phyloP scores from a whole-genome alignment of 2,797 vertebrate species.

The Sparus aurata region DNA sequence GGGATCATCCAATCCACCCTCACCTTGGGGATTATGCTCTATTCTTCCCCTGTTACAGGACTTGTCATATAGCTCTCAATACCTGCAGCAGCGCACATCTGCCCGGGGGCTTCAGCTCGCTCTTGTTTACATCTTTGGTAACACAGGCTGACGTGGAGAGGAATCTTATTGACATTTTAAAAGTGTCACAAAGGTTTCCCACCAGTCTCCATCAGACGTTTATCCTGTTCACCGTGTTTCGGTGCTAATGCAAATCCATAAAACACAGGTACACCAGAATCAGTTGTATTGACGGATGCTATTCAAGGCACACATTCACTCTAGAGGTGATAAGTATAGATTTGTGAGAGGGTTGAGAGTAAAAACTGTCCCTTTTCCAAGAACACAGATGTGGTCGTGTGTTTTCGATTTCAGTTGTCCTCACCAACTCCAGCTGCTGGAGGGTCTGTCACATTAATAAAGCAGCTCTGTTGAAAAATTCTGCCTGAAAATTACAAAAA shows the following conservation, averaged over 20 bases:
- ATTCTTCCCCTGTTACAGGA: conserved; percentile 51
- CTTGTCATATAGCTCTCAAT: conserved; percentile 45
- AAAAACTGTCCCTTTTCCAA: conserved; percentile 31
- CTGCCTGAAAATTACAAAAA: conserved; percentile 20
- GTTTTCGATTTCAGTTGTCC: conserved; percentile 27
- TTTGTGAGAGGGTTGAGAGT: conserved; percentile 22
- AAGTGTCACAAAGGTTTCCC: conserved; percentile 13
- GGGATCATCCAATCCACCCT: conserved; percentile 70
- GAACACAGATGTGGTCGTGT: conserved; percentile 12
- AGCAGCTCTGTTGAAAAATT: conserved; percentile 35
- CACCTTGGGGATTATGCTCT: conserved; percentile 72
- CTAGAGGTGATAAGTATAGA: conserved; percentile 43
- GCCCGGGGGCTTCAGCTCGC: conserved; percentile 5
- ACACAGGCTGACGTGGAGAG: conserved; percentile 16
- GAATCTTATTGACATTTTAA: conserved; percentile 1
- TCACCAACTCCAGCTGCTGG: conserved; percentile 42
- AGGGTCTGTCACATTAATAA: conserved; percentile 66
- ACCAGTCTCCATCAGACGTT: background rate
- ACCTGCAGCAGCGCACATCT: conserved; percentile 60
- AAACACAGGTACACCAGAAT: background rate
- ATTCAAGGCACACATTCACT: conserved; percentile 35
- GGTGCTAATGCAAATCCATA: background rate
- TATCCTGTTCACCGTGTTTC: background rate
- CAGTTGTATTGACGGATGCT: conserved; percentile 33
- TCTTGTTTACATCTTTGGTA: conserved; percentile 40